Evolutionary conservation across 2,888 invertebrate genomes (phyloP).

Genomic region (Idaea dimidiata): DNA sequence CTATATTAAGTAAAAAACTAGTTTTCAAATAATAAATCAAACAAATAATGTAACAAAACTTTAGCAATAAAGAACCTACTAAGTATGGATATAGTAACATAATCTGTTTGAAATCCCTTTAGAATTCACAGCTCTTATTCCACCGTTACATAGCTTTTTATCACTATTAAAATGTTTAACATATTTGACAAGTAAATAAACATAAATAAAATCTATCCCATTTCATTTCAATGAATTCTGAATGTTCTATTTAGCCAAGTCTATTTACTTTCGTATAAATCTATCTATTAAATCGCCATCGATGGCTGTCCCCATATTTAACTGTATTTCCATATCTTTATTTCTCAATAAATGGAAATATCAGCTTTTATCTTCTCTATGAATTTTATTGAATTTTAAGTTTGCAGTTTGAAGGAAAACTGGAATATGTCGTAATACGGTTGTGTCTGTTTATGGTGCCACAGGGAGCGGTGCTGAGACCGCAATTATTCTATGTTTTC

Average conservation of each 20-base stretch:
- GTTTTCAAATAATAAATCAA: not conserved
- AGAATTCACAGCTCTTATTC: not conserved
- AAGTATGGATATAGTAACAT: not conserved
- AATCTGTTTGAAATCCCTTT: not conserved
- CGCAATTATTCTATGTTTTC: not conserved
- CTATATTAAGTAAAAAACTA: not conserved
- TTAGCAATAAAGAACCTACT: not conserved
- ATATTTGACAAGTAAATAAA: constrained; percentile 1
- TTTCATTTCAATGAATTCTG: not conserved
- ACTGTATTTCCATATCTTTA: not conserved
- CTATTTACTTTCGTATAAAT: not conserved
- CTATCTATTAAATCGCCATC: not conserved
- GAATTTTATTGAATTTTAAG: not conserved
- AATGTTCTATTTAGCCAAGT: constrained; percentile 1
- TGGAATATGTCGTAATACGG: not conserved
- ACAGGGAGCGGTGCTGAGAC: not conserved
- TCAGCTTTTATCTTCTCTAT: not conserved
- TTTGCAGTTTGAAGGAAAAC: not conserved
- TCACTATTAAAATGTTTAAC: not conserved
- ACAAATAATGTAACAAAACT: not conserved
- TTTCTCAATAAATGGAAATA: constrained; percentile 1
- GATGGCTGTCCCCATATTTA: not conserved
- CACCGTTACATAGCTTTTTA: not conserved
- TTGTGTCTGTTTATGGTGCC: not conserved
- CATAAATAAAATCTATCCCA: not conserved